These are phyloP conservation scores for Girardinus metallicus DNA, from an alignment of 2,797 vertebrate species.

Conservation along the genomic window DNA sequence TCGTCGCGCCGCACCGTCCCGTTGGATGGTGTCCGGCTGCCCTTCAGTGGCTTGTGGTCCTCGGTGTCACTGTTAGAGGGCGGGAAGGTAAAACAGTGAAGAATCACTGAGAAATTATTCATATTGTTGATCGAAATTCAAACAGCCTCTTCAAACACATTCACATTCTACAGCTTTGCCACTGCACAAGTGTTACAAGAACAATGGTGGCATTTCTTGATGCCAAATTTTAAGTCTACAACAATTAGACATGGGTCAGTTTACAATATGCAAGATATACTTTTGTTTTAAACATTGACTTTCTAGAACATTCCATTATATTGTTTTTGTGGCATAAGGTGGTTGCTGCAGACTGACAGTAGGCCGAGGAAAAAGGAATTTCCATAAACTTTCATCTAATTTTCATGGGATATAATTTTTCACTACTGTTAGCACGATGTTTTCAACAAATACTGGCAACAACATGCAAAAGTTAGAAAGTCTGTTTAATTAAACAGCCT, in stretches of 20 bases:
- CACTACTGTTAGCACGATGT: background rate
- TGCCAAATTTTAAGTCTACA: background rate
- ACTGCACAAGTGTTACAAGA: conserved; percentile 47
- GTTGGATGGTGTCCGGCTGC: conserved; percentile 96
- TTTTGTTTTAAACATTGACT: background rate
- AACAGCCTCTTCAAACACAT: conserved; percentile 23
- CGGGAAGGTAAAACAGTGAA: background rate
- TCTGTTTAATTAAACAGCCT: background rate
- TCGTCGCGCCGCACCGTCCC: conserved; percentile 97
- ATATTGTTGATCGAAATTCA: background rate
- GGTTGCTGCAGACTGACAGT: background rate
- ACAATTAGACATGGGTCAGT: background rate
- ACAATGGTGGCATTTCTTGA: background rate
- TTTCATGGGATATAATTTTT: background rate
- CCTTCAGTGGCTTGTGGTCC: conserved; percentile 97
- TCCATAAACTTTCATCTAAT: background rate
- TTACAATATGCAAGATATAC: background rate
- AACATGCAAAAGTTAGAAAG: background rate
- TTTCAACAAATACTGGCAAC: background rate
- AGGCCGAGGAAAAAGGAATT: background rate
- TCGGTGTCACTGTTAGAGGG: conserved; percentile 89
- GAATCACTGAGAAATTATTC: conserved; percentile 4
- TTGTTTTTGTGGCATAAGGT: background rate
- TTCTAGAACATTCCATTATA: background rate
- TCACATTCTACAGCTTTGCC: conserved; percentile 43